Conservation (phyloP, 2,113 vertebrate genomes). For the Spilogale gracilis region DNA sequence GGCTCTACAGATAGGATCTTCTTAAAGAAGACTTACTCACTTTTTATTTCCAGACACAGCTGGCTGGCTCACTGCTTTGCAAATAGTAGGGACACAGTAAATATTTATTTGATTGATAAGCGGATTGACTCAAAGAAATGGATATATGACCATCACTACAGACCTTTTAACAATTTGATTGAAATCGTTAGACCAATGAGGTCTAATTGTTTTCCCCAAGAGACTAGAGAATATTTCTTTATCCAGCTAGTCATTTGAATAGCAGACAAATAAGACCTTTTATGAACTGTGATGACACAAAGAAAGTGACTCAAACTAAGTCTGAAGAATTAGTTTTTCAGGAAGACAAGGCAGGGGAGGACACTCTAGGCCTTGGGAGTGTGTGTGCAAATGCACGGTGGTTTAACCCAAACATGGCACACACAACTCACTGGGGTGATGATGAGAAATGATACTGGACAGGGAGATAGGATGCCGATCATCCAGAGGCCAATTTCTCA, state of each 20-base stretch:
- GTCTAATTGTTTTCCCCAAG: neutral
- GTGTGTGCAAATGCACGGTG: neutral
- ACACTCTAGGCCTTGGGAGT: neutral
- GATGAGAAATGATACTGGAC: neutral
- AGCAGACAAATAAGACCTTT: neutral
- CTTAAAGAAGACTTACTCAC: neutral
- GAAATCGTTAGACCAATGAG: neutral
- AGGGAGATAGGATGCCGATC: neutral
- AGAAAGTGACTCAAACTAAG: neutral
- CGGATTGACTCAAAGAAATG: neutral
- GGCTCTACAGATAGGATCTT: neutral
- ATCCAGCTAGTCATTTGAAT: neutral
- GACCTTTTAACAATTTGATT: neutral
- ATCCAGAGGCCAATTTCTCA: too few species aligned
- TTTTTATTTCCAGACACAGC: neutral
- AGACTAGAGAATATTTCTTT: neutral
- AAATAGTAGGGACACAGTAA: neutral
- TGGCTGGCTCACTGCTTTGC: neutral
- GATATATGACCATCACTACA: neutral
- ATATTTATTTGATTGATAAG: neutral
- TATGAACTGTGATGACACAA: neutral
- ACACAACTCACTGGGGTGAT: neutral
- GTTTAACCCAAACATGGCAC: neutral
- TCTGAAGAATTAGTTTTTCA: neutral
- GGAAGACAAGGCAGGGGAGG: neutral